These are phyloP conservation scores for Capreolus pygargus DNA, from an alignment of 2,113 vertebrate genomes.

Conservation along the genomic window DNA sequence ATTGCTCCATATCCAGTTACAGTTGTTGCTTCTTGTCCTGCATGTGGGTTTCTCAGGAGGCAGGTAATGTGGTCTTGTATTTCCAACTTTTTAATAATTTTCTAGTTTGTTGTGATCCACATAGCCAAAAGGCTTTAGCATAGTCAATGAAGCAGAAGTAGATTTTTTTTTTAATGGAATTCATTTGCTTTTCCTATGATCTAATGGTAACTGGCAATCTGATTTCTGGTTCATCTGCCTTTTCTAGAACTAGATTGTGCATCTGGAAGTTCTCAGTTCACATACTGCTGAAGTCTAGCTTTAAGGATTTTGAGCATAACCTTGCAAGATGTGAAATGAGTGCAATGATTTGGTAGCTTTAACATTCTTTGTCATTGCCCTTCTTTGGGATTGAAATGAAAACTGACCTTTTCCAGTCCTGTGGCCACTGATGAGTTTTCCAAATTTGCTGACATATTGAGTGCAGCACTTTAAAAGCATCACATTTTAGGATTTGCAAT, in stretches of 20 bases:
- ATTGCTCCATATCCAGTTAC: not conserved
- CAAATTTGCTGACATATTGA: not conserved
- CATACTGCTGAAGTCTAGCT: not conserved
- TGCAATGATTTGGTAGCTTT: not conserved
- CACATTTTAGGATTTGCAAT: not conserved
- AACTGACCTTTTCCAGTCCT: not conserved
- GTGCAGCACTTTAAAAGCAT: not conserved
- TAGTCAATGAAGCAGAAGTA: not conserved
- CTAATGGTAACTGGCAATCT: not conserved
- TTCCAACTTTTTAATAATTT: not conserved
- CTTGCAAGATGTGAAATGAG: not conserved
- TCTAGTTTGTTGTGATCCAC: not conserved
- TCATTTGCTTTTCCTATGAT: not conserved
- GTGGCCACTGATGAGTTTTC: not conserved
- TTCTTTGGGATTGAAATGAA: not conserved
- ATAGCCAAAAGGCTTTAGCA: not conserved
- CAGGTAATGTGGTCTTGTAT: not conserved
- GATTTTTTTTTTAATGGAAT: not conserved
- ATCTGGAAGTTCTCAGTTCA: not conserved
- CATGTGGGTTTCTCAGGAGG: not conserved
- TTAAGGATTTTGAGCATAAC: not conserved
- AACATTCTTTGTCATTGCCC: not conserved
- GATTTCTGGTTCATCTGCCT: not conserved
- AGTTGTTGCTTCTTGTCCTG: not conserved
- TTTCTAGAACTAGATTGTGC: not conserved